Base-by-base conservation (phyloP, 2,113 vertebrate genomes). In the Nematolebias whitei region DNA sequence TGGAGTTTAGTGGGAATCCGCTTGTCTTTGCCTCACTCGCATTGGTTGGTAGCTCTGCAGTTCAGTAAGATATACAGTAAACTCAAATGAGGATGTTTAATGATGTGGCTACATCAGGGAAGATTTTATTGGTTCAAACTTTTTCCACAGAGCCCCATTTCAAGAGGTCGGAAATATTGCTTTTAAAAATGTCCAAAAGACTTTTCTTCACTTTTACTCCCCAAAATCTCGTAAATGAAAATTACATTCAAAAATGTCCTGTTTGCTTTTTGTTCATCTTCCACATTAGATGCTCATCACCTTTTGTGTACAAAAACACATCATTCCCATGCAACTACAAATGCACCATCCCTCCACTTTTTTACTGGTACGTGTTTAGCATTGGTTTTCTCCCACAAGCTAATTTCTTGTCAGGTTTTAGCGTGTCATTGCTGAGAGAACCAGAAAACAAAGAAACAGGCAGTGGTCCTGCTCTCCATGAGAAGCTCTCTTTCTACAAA, bases 301-400 rank as follows among this genome's bases (percentile, higher is more conserved):
- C 67, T 82, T 75, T 82, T 88, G 32, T 90, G 87, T 83, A 85
- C 83, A 85, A 63, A 83, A 71, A 86, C 63, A 64, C 44, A 52
- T 63, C 73, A 68, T 49, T 65, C 73, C 41, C 43, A 39, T 22
- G 52, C 56, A 43, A 29, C 44, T 59, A 65, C 61, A 43, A 58
- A 50, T 41, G 32, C 43, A 41, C 53, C 43, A n/a, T 64, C 48
- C 12, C 59, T 66, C 56, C 2, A 29, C 7, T 48, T 23, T 35
- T 19, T 32, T 55, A 40, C 48, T 19, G 48, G 48, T 66, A 64
- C 52, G 15, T 55, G 48, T 59, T 72, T 62, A 71, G 38, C 45
- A 9, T 48, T 53, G 59, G 65, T 82, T 84, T 72, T 78, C 48
- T 63, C 55, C 77, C 63, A 73, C 67, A 69, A 68, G 62, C 59